phyloP scores from a whole-genome alignment of 37 sponge, comb jelly and placozoan genomes.

The Theonella swinhoei region DNA sequence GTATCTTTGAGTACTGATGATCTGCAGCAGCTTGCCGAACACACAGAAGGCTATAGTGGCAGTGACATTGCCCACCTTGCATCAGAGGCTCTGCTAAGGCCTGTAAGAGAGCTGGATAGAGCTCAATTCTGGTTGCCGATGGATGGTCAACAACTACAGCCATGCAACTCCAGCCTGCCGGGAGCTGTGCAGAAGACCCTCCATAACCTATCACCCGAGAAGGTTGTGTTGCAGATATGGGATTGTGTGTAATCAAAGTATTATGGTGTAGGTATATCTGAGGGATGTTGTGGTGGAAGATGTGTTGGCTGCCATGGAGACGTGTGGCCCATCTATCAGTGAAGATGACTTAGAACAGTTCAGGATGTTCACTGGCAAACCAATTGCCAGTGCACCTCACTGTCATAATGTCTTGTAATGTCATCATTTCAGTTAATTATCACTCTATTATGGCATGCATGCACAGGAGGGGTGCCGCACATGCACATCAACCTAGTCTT shows the following conservation, averaged over 20 bases:
- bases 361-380: not conserved
- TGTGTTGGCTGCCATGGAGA: not conserved
- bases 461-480: too few relatives aligned
- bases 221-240: conserved; percentile 15
- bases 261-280: not conserved
- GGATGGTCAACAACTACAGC: not conserved
- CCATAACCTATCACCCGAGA: conserved; percentile 35
- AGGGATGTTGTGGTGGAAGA: not conserved
- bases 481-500: too few relatives aligned
- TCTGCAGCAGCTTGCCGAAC: conserved; percentile 47
- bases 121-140: conserved; percentile 49
- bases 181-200: conserved; percentile 11
- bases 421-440: too few relatives aligned
- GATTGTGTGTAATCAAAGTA: not conserved
- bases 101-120: conserved; percentile 75
- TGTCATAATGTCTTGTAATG: too few relatives aligned
- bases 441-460: too few relatives aligned
- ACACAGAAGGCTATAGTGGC: conserved; percentile 79
- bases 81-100: conserved; percentile 76
- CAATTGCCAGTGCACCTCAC: too few relatives aligned
- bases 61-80: conserved; percentile 77
- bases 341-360: not conserved
- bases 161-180: conserved; percentile 24
- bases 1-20: conserved; percentile 44
- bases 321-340: not conserved